phyloP scores from a whole-genome alignment of 2,888 invertebrate genomes.

The Aethes cnicana region DNA sequence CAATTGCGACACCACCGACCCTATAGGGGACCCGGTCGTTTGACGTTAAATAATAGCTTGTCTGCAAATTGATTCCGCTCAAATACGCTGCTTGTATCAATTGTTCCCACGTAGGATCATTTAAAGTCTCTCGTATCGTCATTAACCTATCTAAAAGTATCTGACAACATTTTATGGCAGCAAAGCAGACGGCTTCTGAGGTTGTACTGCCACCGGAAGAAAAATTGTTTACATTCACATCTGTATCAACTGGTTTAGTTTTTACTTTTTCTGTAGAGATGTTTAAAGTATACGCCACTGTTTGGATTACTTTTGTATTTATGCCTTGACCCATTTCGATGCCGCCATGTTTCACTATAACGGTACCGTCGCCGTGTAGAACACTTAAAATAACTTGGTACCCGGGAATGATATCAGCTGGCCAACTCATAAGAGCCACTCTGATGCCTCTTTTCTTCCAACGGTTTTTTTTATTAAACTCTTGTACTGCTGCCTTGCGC shows the following conservation, averaged over 20 bases:
- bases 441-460: constrained; percentile 91
- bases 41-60: constrained; percentile 41
- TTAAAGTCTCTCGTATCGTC: constrained; percentile 49
- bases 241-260: constrained; percentile 84
- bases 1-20: constrained; percentile 76
- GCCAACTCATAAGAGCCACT: constrained; percentile 87
- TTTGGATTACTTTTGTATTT: constrained; percentile 86
- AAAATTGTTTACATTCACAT: constrained; percentile 84
- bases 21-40: constrained; percentile 56
- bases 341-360: constrained; percentile 87
- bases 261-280: constrained; percentile 85
- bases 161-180: constrained; percentile 64
- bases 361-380: constrained; percentile 87
- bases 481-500: constrained; percentile 69
- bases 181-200: constrained; percentile 50
- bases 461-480: constrained; percentile 84
- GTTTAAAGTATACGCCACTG: constrained; percentile 84
- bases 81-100: constrained; percentile 40
- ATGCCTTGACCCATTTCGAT: constrained; percentile 92
- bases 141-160: constrained; percentile 56
- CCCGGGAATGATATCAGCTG: constrained; percentile 73
- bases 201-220: constrained; percentile 85
- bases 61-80: constrained; percentile 45
- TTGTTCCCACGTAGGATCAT: constrained; percentile 53
- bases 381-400: constrained; percentile 85